A percentile compares a stretch with the other conserved stretches of the same genome.
These are phyloP conservation scores for Bibio marci DNA, from an alignment of 2,888 invertebrate species.

Conservation along the genomic window DNA sequence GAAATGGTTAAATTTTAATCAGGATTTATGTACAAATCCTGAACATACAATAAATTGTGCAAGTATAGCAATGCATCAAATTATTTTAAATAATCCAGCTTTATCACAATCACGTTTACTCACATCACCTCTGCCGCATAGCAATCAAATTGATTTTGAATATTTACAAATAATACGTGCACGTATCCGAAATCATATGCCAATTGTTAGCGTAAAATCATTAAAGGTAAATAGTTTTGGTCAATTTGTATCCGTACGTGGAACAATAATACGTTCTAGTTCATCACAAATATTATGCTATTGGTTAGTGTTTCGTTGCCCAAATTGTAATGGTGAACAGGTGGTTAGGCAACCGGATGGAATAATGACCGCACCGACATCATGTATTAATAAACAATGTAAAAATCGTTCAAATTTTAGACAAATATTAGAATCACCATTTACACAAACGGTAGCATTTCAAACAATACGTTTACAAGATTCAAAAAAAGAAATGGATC, in stretches of 20 bases:
- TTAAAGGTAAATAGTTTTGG: conserved; percentile 58
- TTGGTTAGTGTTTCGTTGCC: conserved; percentile 64
- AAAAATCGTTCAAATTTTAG: conserved; percentile 41
- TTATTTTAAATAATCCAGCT: conserved; percentile 16
- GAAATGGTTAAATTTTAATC: conserved; percentile 44
- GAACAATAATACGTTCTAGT: conserved; percentile 69
- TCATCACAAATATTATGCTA: conserved; percentile 54
- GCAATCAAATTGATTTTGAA: conserved; percentile 18
- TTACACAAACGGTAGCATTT: conserved; percentile 57
- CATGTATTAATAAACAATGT: conserved; percentile 39
- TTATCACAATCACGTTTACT: neutral
- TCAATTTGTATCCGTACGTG: conserved; percentile 59
- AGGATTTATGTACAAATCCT: conserved; percentile 49
- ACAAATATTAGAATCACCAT: conserved; percentile 43
- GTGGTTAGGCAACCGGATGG: conserved; percentile 37
- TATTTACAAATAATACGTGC: conserved; percentile 31
- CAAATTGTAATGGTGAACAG: conserved; percentile 45
- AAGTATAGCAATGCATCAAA: conserved; percentile 67
- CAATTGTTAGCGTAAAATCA: conserved; percentile 46
- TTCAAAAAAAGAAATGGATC: conserved; percentile 32
- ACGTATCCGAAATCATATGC: conserved; percentile 44
- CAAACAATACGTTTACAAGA: conserved; percentile 76
- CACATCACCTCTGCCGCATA: too few relatives aligned
- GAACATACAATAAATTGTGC: conserved; percentile 48
- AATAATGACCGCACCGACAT: conserved; percentile 30